Evolutionary conservation across 2,113 vertebrate species (phyloP), one percentile per base, ranked within the genome.

Genomic region (Salvelinus fontinalis): DNA sequence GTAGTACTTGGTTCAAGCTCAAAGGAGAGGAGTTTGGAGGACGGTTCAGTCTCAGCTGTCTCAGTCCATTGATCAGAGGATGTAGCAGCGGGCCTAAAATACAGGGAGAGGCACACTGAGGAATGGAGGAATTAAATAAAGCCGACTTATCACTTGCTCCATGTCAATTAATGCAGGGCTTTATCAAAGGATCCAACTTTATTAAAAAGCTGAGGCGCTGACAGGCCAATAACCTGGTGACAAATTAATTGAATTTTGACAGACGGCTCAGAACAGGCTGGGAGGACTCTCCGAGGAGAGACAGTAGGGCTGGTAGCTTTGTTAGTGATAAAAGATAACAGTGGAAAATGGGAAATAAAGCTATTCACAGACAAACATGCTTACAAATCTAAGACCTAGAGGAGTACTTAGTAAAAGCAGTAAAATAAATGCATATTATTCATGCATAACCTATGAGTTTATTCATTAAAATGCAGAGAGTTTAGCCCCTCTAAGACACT

Each of bases 241-340:
- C 89, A 89, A 86, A 90, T 87, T 89, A 89, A 92, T 91, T 86
- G 86, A 86, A 89, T 87, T 90, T 89, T 90, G 90, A 92, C 85
- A 80, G 88, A 84, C 79, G 70, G 81, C 77, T 87, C 79, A 70
- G 77, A 75, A 75, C 59, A 57, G 71, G 62, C 73, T 24, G 69
- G 74, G 26, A 65, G 74, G 9, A 34, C 49, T 22, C 79, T 78
- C 75, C 0, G 62, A 49, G 79, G 83, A 81, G 77, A 85, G 66
- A 80, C 76, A 49, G 84, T 86, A 77, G 83, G 77, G 81, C 70
- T 12, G 44, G 22, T 75, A 80, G 78, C 76, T 76, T 16, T 76
- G 76, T 77, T 57, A 27, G 79, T 81, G 80, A 79, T 86, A 81
- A 83, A 88, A 67, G 20, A 49, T 64, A n/a, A 70, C 44, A 22